phyloP scores from a whole-genome alignment of 2,797 vertebrate genomes.

The Dipus sagitta region DNA sequence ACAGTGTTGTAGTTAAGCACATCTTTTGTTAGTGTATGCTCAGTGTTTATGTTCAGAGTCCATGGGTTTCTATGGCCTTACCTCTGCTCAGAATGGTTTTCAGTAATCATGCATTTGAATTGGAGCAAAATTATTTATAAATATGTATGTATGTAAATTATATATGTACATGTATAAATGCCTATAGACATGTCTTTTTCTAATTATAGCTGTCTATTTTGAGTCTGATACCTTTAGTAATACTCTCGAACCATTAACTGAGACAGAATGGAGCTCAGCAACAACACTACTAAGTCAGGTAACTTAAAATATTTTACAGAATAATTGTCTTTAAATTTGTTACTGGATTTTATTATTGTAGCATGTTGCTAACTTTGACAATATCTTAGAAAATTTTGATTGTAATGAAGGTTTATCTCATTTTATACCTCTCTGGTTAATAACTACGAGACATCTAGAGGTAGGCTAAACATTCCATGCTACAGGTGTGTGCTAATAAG shows the following conservation, averaged over 20 bases:
- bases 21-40: neutral
- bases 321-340: neutral
- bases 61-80: constrained; percentile 2
- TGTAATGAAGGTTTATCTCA: neutral
- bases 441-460: neutral
- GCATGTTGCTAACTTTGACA: neutral
- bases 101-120: constrained; percentile 33
- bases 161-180: neutral
- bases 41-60: constrained; percentile 7
- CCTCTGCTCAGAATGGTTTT: neutral
- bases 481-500: neutral
- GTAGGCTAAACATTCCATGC: neutral
- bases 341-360: neutral
- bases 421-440: neutral
- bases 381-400: neutral
- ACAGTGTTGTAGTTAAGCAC: neutral
- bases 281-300: constrained; percentile 84
- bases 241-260: constrained; percentile 75
- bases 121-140: neutral
- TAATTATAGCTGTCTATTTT: constrained; percentile 81
- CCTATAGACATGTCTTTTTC: constrained; percentile 15
- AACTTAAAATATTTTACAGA: constrained; percentile 47
- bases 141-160: neutral
- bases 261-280: constrained; percentile 85
- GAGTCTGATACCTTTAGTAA: constrained; percentile 82